Base-by-base conservation (phyloP, 2,113 vertebrate genomes). In the Corythornis cristatus region DNA sequence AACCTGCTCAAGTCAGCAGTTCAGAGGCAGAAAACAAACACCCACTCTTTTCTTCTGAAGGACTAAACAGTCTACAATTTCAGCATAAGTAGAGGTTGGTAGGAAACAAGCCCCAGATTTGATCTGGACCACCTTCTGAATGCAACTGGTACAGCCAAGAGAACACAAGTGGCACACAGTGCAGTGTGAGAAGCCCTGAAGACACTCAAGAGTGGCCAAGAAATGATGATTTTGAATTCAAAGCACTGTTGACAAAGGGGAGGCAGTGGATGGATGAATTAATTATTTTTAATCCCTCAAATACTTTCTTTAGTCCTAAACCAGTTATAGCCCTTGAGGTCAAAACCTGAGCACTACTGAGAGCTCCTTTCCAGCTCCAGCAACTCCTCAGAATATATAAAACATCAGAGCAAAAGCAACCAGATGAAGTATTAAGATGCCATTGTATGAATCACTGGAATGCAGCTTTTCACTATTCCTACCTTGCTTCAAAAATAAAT, bases 401-500 rank as follows among this genome's bases (percentile, higher is more conserved):
- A 91, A 75, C 22, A 42, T 19, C 12, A 67, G 33, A 77, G 35
- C 17, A 75, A 80, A 85, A 67, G 0, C 33, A 61, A 40, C 15
- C 65, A 26, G 23, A 15, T 67, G 23, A 28, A 50, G 21, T 64
- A 86, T 73, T 43, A 53, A 77, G 22, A 61, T 25, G 19, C n/a
- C 29, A 10, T 58, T 68, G 65, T 4, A 19, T 37, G 23, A 85
- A 70, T n/a, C 19, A 21, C 29, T 65, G 16, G 53, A 48, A 76
- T n/a, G 19, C 31, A 89, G 58, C 51, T 66, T 61, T 37, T 51
- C 60, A 31, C 11, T 58, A 60, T 46, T 62, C 58, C 78, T 77
- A 83, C 67, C 42, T 62, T 68, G 25, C 20, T 35, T 60, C 64
- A 50, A 62, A 93, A 77, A 76, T 42, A 77, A 89, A 91, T 5